Conservation (phyloP, 2,888 invertebrate species). For the Mongoloraphidia duomilia region DNA sequence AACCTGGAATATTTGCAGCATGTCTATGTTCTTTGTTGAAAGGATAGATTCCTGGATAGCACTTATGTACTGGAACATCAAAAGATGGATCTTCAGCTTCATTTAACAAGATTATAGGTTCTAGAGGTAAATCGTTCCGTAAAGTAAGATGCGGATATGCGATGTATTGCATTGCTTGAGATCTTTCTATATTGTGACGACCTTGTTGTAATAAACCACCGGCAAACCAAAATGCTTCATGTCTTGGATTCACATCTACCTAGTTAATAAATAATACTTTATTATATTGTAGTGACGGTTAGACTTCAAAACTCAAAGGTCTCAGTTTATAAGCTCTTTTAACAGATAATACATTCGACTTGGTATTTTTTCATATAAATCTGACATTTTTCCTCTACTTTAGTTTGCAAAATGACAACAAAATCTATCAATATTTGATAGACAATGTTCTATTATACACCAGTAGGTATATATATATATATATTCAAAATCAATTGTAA, state of each 20-base stretch:
- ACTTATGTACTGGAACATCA: conserved; percentile 33
- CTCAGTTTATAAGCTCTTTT: too few species aligned
- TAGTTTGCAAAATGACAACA: too few species aligned
- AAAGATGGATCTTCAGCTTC: conserved; percentile 41
- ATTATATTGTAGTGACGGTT: background rate
- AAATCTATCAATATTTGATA: too few species aligned
- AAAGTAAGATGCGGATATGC: conserved; percentile 56
- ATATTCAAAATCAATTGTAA: too few species aligned
- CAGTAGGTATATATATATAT: too few species aligned
- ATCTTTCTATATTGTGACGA: conserved; percentile 40
- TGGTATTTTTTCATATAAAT: too few species aligned
- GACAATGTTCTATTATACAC: too few species aligned
- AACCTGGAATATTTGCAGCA: conserved; percentile 64
- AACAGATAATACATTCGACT: too few species aligned
- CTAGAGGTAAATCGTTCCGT: conserved; percentile 52
- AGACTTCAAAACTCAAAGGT: background rate
- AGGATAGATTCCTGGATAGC: too few species aligned
- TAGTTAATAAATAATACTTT: conserved; percentile 26
- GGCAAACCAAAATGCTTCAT: conserved; percentile 76
- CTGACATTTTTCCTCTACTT: too few species aligned
- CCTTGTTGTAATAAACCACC: conserved; percentile 46
- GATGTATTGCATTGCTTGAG: conserved; percentile 50
- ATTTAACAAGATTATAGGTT: conserved; percentile 40
- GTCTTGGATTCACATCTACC: conserved; percentile 61
- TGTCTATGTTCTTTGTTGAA: conserved; percentile 30